Percentiles rank a stretch among this genome's conserved stretches.
Conservation (phyloP, 2,797 vertebrate species). For the Sparidentex hasta region DNA sequence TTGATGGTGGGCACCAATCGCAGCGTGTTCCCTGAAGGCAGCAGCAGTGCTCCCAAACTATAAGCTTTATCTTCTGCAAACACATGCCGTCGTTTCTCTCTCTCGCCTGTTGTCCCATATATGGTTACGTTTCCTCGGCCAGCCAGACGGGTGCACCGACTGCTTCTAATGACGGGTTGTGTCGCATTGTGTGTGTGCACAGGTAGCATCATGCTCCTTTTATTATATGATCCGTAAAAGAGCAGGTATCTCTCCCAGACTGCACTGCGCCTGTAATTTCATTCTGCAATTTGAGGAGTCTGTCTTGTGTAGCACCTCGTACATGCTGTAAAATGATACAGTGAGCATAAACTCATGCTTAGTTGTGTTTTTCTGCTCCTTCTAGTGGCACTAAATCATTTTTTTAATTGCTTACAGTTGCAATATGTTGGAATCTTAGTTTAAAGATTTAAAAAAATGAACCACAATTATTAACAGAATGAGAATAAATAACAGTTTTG, state of each 20-base stretch:
- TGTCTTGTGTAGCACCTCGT: background rate
- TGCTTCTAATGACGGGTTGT: conserved; percentile 42
- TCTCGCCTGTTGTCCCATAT: conserved; percentile 36
- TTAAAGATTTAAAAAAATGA: no score
- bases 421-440: background rate
- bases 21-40: conserved; percentile 58
- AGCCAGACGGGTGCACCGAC: conserved; percentile 40
- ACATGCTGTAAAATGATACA: background rate
- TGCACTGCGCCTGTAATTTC: background rate
- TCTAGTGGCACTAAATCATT: conserved; percentile 13
- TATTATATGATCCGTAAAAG: conserved; percentile 44
- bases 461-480: no score
- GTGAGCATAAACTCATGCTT: no score
- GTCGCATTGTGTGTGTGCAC: conserved; percentile 15
- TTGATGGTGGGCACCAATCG: conserved; percentile 51
- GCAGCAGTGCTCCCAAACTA: conserved; percentile 42
- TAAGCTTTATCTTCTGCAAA: conserved; percentile 71
- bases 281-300: background rate
- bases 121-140: conserved; percentile 40
- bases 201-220: conserved; percentile 49
- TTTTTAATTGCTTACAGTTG: background rate
- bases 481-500: no score
- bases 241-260: conserved; percentile 21
- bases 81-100: conserved; percentile 56
- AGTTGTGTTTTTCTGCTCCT: background rate